These are phyloP conservation scores for Bos indicus DNA, from an alignment of 2,113 vertebrate species.

Conservation along the genomic window DNA sequence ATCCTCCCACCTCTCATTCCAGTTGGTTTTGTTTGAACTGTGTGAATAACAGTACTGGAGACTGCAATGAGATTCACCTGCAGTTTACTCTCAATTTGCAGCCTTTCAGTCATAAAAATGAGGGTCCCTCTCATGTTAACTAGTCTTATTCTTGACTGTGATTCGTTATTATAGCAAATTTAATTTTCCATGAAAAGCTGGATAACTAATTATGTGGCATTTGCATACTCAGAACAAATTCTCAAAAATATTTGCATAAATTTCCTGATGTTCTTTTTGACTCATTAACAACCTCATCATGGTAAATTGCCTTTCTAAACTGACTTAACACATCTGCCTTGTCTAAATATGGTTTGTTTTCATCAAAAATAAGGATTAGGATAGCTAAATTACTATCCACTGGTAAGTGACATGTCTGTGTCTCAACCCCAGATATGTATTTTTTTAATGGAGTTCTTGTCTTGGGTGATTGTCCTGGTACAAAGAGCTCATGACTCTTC, in stretches of 20 bases:
- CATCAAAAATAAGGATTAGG: constrained; percentile 34
- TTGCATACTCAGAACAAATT: constrained; percentile 70
- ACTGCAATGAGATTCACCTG: constrained; percentile 33
- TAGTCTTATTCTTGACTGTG: constrained; percentile 51
- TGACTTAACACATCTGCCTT: constrained; percentile 46
- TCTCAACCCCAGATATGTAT: background rate
- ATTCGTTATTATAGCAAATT: constrained; percentile 76
- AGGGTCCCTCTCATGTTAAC: constrained; percentile 40
- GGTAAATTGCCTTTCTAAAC: constrained; percentile 58
- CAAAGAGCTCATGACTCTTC: background rate
- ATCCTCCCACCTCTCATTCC: constrained; percentile 24
- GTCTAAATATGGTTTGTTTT: constrained; percentile 33
- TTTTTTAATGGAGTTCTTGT: background rate
- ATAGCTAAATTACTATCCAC: constrained; percentile 3
- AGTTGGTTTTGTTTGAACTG: constrained; percentile 50
- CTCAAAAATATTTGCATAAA: constrained; percentile 66
- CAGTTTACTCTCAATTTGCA: constrained; percentile 34
- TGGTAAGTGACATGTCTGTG: background rate
- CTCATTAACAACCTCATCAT: constrained; percentile 53
- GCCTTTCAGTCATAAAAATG: constrained; percentile 39
- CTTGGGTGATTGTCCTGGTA: background rate
- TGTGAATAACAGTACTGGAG: constrained; percentile 20
- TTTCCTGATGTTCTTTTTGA: constrained; percentile 48
- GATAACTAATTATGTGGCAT: constrained; percentile 77
- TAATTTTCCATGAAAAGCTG: constrained; percentile 78